phyloP scores from a whole-genome alignment of 2,888 invertebrate genomes.

The Phrixothrix hirtus region DNA sequence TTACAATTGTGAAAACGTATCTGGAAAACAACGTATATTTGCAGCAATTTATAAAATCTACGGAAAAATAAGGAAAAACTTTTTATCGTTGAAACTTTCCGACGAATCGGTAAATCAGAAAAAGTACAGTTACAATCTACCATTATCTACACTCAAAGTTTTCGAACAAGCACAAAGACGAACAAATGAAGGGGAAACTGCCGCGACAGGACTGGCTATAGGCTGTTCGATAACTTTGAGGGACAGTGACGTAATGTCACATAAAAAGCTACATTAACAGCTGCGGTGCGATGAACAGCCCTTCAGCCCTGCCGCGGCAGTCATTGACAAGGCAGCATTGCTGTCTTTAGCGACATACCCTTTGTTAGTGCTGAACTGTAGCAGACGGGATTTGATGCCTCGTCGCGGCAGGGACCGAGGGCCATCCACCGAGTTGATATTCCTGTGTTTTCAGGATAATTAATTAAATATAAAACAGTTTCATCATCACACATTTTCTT shows the following conservation, averaged over 20 bases:
- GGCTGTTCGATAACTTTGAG: slow-evolving; percentile 70
- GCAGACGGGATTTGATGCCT: slow-evolving; percentile 87
- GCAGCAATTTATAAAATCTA: too few species aligned
- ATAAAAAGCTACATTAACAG: slow-evolving; percentile 23
- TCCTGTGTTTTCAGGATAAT: slow-evolving; percentile 39
- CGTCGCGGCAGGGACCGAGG: slow-evolving; percentile 87
- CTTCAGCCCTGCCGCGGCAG: slow-evolving; percentile 54
- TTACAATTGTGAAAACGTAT: slow-evolving; percentile 95
- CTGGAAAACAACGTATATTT: slow-evolving; percentile 65
- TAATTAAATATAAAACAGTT: neutral
- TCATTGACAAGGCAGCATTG: slow-evolving; percentile 19
- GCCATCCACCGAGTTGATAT: slow-evolving; percentile 71
- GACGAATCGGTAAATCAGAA: neutral
- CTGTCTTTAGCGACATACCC: slow-evolving; percentile 70
- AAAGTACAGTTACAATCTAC: neutral
- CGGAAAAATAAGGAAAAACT: too few species aligned
- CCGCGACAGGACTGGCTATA: slow-evolving; percentile 55
- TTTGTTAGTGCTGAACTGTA: slow-evolving; percentile 86
- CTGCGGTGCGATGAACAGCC: slow-evolving; percentile 46
- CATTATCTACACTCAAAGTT: slow-evolving; percentile 48
- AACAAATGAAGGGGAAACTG: slow-evolving; percentile 11
- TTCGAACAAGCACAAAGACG: slow-evolving; percentile 49
- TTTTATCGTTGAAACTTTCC: slow-evolving; percentile 1
- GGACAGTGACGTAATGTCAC: slow-evolving; percentile 18
- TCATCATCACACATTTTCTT: neutral